Percentiles rank a stretch among this genome's conserved stretches.
Evolutionary conservation across 1,140 invertebrate genomes (phyloP).

Genomic region (Aethina tumida): DNA sequence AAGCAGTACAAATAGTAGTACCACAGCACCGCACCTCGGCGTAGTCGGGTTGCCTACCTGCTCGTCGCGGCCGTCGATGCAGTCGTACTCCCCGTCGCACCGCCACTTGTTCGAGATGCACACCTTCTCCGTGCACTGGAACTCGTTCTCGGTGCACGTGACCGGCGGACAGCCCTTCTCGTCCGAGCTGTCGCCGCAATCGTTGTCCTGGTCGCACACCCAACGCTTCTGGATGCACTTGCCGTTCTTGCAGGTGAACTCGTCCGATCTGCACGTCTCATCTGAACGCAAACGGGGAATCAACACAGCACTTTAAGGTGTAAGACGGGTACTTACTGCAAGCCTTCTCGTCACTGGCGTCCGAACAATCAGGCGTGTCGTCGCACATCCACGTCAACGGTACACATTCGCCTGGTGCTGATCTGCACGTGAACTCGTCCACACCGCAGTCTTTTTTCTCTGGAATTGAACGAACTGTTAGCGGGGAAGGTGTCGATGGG

Average conservation of each 20-base stretch:
- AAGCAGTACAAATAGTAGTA: no score
- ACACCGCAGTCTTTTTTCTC: slow-evolving; percentile 67
- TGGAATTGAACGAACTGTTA: slow-evolving; percentile 32
- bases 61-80: slow-evolving; percentile 72
- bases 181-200: slow-evolving; percentile 76
- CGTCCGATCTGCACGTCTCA: slow-evolving; percentile 76
- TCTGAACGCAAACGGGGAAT: slow-evolving; percentile 46
- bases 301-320: not conserved
- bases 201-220: slow-evolving; percentile 81
- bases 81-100: slow-evolving; percentile 82
- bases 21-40: no score
- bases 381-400: slow-evolving; percentile 89
- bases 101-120: slow-evolving; percentile 67
- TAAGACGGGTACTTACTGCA: slow-evolving; percentile 67
- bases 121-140: slow-evolving; percentile 51
- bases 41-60: slow-evolving; percentile 44
- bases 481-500: not conserved
- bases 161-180: slow-evolving; percentile 63
- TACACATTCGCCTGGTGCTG: slow-evolving; percentile 70
- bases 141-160: slow-evolving; percentile 59
- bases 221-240: slow-evolving; percentile 79
- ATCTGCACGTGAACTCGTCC: slow-evolving; percentile 80
- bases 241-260: slow-evolving; percentile 82
- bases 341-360: slow-evolving; percentile 73
- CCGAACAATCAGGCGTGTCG: slow-evolving; percentile 74